Evolutionary conservation across 2,797 vertebrate species (phyloP), one percentile per base, ranked within the genome.

Genomic region (Phalanger gymnotis): DNA sequence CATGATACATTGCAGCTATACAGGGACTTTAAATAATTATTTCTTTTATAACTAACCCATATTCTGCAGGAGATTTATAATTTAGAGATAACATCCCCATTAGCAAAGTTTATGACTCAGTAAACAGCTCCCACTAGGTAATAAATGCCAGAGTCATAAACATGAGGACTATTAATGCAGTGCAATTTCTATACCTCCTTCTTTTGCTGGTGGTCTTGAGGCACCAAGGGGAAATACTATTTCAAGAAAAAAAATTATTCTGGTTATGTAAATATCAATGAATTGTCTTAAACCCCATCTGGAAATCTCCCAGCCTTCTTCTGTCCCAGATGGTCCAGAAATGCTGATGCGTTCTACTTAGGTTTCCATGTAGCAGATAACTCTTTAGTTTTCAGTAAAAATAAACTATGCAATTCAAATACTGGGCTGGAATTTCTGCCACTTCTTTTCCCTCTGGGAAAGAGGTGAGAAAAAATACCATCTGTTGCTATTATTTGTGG

Each of bases 41-140:
- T 98, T 97, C 92, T 98, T 98, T 98, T 98, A 97, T 96, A 98
- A 98, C 97, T 98, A 98, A 98, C 90, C 55, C 91, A 96, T 98
- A 98, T 97, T 97, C 96, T 97, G 53, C 94, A 98, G 93, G 97
- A 98, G 97, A 98, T 98, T 97, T 94, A 98, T 98, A 99, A 98
- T 98, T 98, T 98, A 98, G 97, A 98, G 98, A 98, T 98, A 98
- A 98, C 98, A 98, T 98, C 96, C 98, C 98, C 98, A 98, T 99
- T 99, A 98, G 98, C 98, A 98, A 97, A 98, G 97, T 99, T 99
- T 98, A 99, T 98, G 98, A 97, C 97, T 98, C 98, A 98, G 98
- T 98, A 98, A 98, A 98, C 98, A 98, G 98, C 97, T 99, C 97
- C 98, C 96, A 98, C 98, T 98, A 98, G 98, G 98, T 98, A 99